Percentiles rank a stretch among this genome's conserved stretches.
phyloP scores from a whole-genome alignment of 2,797 vertebrate species.

The Spinus pinus region DNA sequence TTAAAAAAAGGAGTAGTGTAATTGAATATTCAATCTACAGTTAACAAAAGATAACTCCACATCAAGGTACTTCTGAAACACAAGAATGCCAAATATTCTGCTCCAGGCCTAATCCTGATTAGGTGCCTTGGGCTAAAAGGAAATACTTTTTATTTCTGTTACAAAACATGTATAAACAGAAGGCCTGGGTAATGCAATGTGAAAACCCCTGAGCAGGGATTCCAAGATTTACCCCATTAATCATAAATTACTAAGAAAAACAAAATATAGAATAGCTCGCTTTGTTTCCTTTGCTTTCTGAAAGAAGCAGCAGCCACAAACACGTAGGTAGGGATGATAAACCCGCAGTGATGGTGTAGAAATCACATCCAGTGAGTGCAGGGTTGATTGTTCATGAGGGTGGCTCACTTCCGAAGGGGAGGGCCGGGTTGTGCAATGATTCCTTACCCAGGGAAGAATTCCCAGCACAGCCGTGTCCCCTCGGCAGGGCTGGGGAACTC shows the following conservation, averaged over 20 bases:
- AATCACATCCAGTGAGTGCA: neutral
- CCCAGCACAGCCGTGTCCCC: neutral
- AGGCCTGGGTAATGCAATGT: constrained; percentile 12
- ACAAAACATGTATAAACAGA: constrained; percentile 61
- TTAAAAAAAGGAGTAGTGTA: neutral
- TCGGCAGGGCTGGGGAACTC: neutral
- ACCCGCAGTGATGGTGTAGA: neutral
- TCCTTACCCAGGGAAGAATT: neutral
- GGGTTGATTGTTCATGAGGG: neutral
- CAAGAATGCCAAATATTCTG: constrained; percentile 54
- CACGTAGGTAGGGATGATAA: neutral
- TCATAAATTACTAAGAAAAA: constrained; percentile 55
- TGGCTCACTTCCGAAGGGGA: constrained; percentile 34
- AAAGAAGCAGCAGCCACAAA: constrained; percentile 4
- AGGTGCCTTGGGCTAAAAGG: constrained; percentile 51
- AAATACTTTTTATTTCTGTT: constrained; percentile 55
- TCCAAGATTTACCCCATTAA: constrained; percentile 49
- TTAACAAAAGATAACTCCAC: constrained; percentile 44
- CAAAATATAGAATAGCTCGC: neutral
- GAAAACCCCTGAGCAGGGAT: constrained; percentile 28
- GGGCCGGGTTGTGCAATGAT: constrained; percentile 13
- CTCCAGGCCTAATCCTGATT: constrained; percentile 45
- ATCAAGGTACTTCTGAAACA: constrained; percentile 23
- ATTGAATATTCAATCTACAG: constrained; percentile 36
- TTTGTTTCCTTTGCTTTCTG: neutral